Evolutionary conservation across 53 echinoderm and acorn worm species (phyloP), one percentile per base, ranked within the genome.

Genomic region (Patiria pectinifera): DNA sequence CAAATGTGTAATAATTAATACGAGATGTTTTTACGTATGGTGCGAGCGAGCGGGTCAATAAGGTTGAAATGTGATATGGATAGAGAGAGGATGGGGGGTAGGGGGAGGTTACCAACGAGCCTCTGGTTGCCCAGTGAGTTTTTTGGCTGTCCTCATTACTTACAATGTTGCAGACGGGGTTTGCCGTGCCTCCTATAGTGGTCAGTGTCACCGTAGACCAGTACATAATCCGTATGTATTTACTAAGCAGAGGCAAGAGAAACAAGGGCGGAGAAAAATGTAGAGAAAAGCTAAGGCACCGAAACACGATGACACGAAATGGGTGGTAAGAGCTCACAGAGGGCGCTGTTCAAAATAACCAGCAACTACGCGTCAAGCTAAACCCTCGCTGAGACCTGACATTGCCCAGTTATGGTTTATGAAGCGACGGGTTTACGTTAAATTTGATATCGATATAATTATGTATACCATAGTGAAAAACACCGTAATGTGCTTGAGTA

Each of bases 161-260:
- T 88, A 98, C 98, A 72, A 92, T 87, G 77, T 96, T 95, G 4
- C 94, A 95, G 16, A 94, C 95, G 7, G 98, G 98, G 70, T 93
- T 91, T 13, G 90, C 92, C 46, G 94, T 94, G 76, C 96, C 98
- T 58, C 98, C 96, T 18, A 98, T 98, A 10, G 98, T 98, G 76
- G 98, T 98, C 61, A 98, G 86, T 8, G 96, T 98, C 19, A 98
- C 96, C 1, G 96, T 95, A 45, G 98, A 94, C 98, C 98, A 98
- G 90, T 96, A 98, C 93, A 98, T 95, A n/a, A 95, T 94, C 83
- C 95, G 94, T 69, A 98, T 95, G 83, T 98, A 98, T 89, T 96
- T 98, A 87, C 98, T 98, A 77, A 78, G 60, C 77, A 87, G 44
- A 35, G 15, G 77, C 87, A 87, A 78, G 87, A 74, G 87, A 87